Base-by-base conservation (phyloP, 2,888 invertebrate genomes). In the Plagiodera versicolora region DNA sequence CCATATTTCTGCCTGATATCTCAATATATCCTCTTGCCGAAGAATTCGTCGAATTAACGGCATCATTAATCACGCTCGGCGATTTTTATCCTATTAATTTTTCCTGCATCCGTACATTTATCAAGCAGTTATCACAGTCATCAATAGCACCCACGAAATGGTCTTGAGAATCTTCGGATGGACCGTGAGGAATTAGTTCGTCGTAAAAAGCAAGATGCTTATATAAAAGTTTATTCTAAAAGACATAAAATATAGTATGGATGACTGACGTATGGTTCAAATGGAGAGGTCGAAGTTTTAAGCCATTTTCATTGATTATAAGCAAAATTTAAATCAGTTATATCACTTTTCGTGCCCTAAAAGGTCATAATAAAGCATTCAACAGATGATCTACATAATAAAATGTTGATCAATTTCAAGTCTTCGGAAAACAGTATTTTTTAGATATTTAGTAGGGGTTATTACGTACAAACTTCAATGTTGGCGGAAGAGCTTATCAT, bases 71-170 rank as follows among this genome's bases (percentile, higher is more conserved):
- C 53, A 53, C 19, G 6, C 53, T 39, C 16, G 53, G 44, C 45
- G 53, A 53, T 45, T 53, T 45, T 53, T 44, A 44, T 28, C 46
- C 53, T 53, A 53, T 53, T 53, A 53, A 53, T 53, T 53, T 53
- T 53, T 44, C 16, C 44, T 24, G 24, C 53, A 53, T 24, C 45
- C 53, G 44, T 24, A 45, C 53, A 53, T 53, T 53, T 53, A 53
- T 53, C 53, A 53, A 44, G 53, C 44, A 53, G 53, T 53, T 53
- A 53, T 53, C 53, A 53, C 14, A 44, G 44, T 44, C 53, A 53
- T 53, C 53, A 53, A 53, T 53, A 53, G 44, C 53, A 53, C 53
- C 53, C 53, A 53, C 53, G 53, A 53, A 24, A 18, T 44, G 20
- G n/a, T 32, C 32, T 32, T 32, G 32, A 32, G 32, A 32, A 1